Base-by-base conservation (phyloP, 2,113 vertebrate species). In the Micronycteris hirsuta region DNA sequence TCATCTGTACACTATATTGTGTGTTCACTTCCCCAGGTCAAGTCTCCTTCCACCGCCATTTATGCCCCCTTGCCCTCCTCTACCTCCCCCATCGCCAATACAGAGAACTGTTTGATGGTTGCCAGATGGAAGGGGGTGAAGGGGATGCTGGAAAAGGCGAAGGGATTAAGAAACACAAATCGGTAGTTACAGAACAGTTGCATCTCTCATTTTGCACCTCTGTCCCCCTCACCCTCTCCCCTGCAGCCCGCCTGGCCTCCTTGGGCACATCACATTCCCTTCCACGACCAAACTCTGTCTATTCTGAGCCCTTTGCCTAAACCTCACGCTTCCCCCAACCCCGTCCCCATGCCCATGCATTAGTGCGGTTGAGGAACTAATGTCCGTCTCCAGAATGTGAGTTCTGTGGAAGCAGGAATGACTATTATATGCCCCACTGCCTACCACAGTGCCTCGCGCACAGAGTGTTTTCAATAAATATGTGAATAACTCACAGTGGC, bases 391-490 rank as follows among this genome's bases (percentile, higher is more conserved):
- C 56, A 74, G 47, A 74, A 76, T 24, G 13, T 74, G 63, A 90
- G n/a, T 61, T 80, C 54, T 67, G 9, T 54, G 63, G 16, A 36
- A 89, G 47, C 45, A 95, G 20, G 63, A n/a, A 81, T 33, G 36
- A 26, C 24, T 28, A 12, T 74, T 17, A 47, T n/a, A 67, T 56
- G 7, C 43, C n/a, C 6, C 49, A 52, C 19, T 56, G 33, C 78
- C 58, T 12, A 70, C 33, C 54, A 77, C 17, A 78, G 15, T 28
- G 61, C 19, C 67, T 81, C 45, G 67, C 19, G 65, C n/a, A 54
- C 5, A 70, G 36, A 38, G 6, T 7, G 45, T 45, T 96, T 92
- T 45, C 65, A 65, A 92, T 20, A 92, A 92, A 58, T 38, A 47
- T 0, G 8, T 26, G 47, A 93, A 47, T 73, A 94, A 76, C 36